Conservation (phyloP, 2,113 vertebrate species). For the Macroglossus sobrinus region DNA sequence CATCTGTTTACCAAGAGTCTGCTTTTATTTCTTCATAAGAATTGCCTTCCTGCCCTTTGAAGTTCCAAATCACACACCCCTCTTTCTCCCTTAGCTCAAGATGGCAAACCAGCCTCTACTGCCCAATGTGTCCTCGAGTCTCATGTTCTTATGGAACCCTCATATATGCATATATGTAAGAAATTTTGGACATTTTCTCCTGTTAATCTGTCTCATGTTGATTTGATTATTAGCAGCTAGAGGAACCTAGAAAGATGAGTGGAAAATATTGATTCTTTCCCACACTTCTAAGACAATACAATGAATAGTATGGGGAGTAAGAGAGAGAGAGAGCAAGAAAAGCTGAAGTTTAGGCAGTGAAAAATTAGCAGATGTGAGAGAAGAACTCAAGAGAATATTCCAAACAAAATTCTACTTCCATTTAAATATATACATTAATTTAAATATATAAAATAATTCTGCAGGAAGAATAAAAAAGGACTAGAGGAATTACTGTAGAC, state of each 20-base stretch:
- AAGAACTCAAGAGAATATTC: neutral
- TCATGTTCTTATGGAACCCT: neutral
- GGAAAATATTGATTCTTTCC: neutral
- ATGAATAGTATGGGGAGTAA: fast-evolving
- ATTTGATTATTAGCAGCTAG: neutral
- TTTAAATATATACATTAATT: neutral
- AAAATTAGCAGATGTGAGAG: neutral
- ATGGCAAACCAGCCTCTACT: neutral
- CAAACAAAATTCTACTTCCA: neutral
- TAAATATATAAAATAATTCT: no score
- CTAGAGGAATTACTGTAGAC: neutral
- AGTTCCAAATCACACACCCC: neutral
- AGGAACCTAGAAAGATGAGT: neutral
- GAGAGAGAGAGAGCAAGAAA: neutral
- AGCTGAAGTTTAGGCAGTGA: neutral
- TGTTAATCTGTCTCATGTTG: neutral
- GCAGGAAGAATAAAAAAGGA: neutral
- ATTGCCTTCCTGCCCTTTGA: neutral
- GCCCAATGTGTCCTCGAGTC: no score
- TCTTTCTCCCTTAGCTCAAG: neutral
- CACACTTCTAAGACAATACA: no score
- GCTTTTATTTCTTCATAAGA: no score
- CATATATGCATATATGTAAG: no score
- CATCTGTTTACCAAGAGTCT: neutral
- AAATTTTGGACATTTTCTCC: neutral